A percentile compares a stretch with the other conserved stretches of the same genome.
Evolutionary conservation across 1,140 invertebrate species (phyloP).

Genomic region (Brachionus paranguensis): DNA sequence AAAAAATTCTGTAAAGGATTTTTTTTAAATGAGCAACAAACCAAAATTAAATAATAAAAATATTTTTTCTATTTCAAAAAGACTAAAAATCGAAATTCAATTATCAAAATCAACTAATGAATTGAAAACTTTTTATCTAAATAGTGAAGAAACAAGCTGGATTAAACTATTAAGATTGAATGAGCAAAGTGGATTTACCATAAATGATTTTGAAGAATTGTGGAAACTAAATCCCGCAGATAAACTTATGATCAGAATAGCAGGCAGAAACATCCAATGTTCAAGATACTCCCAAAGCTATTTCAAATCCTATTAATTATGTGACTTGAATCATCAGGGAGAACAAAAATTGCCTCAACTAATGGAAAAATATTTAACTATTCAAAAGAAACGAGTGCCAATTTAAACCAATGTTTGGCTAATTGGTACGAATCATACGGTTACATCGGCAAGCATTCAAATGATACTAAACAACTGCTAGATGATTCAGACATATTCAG

Average conservation of each 20-base stretch:
- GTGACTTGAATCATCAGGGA: background rate
- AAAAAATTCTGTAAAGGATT: background rate
- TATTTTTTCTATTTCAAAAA: background rate
- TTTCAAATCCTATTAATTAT: background rate
- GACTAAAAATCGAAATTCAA: background rate
- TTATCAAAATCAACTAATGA: background rate
- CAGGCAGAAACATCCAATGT: background rate
- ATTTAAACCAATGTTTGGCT: background rate
- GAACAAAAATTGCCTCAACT: background rate
- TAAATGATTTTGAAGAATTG: background rate
- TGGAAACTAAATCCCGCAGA: background rate
- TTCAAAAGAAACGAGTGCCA: background rate
- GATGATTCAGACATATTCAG: slow-evolving; percentile 14
- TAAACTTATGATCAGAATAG: slow-evolving; percentile 21
- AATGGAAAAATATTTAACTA: background rate
- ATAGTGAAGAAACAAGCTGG: slow-evolving; percentile 9
- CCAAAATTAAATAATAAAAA: background rate
- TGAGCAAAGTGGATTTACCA: background rate
- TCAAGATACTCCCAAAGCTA: background rate
- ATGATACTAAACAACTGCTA: background rate
- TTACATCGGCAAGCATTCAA: slow-evolving; percentile 1
- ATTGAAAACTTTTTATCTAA: background rate
- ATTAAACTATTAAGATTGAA: background rate
- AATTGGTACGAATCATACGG: slow-evolving; percentile 24
- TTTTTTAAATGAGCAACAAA: background rate